Percentiles rank a stretch among this genome's conserved stretches.
phyloP scores from a whole-genome alignment of 2,113 vertebrate species.

The Sceloporus tristichus region DNA sequence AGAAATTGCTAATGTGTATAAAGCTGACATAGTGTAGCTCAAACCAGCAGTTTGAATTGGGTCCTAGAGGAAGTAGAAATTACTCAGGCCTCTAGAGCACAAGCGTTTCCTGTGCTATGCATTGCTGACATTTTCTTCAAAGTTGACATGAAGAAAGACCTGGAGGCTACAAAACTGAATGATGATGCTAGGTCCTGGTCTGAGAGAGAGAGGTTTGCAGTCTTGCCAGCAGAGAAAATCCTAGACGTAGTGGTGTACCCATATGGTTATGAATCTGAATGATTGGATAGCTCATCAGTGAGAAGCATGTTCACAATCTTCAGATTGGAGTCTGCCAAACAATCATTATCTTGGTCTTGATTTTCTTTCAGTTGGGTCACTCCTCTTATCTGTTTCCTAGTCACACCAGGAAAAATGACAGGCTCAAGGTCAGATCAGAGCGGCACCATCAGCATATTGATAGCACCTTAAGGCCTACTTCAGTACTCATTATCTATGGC shows the following conservation, averaged over 20 bases:
- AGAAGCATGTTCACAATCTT: neutral
- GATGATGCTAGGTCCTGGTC: neutral
- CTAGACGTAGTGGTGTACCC: neutral
- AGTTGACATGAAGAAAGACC: neutral
- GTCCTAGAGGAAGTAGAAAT: neutral
- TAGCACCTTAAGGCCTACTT: neutral
- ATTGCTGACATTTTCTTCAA: neutral
- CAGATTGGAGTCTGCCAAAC: slow-evolving; percentile 1
- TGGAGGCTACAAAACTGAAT: neutral
- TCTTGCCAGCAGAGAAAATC: neutral
- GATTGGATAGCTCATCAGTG: neutral
- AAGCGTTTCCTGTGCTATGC: no score
- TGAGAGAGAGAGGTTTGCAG: neutral
- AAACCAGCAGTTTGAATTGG: neutral
- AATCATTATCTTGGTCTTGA: slow-evolving; percentile 10
- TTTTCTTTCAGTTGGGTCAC: slow-evolving; percentile 17
- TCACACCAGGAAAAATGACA: slow-evolving; percentile 29
- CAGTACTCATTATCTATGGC: slow-evolving; percentile 26
- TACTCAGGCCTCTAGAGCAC: neutral
- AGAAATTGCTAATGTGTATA: neutral
- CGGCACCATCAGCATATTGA: slow-evolving; percentile 25
- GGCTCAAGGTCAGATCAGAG: slow-evolving; percentile 29
- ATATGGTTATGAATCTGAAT: neutral
- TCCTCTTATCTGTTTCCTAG: slow-evolving; percentile 19
- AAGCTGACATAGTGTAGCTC: neutral